phyloP scores from a whole-genome alignment of 2,113 vertebrate species.

The Mormyrus iriodes region DNA sequence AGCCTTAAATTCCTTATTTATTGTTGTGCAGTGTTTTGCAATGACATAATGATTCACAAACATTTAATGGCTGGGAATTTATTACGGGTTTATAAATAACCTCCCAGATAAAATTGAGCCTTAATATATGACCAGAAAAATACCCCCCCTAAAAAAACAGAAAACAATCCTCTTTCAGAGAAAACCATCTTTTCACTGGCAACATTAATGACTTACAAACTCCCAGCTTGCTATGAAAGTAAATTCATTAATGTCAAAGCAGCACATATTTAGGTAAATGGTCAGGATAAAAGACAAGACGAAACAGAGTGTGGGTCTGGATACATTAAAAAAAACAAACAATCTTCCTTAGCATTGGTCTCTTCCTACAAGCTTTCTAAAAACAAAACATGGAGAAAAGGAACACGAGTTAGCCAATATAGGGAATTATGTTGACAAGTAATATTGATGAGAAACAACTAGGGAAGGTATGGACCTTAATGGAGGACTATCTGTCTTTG shows the following conservation, averaged over 20 bases:
- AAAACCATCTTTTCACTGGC: not conserved
- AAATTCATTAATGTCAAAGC: conserved; percentile 3
- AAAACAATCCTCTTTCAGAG: not conserved
- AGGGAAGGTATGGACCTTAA: not conserved
- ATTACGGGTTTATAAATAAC: not conserved
- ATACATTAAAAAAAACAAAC: not conserved
- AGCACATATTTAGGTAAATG: not conserved
- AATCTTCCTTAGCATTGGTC: not conserved
- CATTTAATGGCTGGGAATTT: not conserved
- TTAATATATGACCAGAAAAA: no score
- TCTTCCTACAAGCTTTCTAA: not conserved
- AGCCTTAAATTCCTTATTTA: not conserved
- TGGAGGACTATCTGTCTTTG: conserved; percentile 67
- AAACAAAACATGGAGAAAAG: not conserved
- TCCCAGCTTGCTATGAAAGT: not conserved
- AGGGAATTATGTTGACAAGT: not conserved
- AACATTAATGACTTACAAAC: not conserved
- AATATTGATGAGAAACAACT: not conserved
- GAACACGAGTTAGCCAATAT: not conserved
- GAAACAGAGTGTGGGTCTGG: not conserved
- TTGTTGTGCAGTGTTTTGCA: not conserved
- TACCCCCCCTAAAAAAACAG: not conserved
- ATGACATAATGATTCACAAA: not conserved
- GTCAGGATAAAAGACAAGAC: not conserved
- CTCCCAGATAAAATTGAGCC: not conserved